Evolutionary conservation across 2,113 vertebrate genomes (phyloP), one percentile per base, ranked within the genome.

Genomic region (Nannospalax galili): DNA sequence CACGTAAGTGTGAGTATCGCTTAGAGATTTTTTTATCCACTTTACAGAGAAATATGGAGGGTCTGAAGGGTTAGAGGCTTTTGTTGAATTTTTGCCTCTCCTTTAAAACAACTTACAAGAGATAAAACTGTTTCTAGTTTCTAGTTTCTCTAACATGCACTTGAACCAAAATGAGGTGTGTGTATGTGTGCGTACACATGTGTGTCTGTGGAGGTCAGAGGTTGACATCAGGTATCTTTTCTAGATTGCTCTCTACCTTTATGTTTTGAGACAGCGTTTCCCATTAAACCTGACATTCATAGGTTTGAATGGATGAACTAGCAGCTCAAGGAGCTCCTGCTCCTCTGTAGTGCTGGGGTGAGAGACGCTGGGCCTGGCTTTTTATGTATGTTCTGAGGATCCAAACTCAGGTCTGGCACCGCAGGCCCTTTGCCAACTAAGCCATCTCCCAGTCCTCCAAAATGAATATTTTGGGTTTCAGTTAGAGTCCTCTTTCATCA

Each of bases 401-500:
- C 19, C 35, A 60, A 60, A 58, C 52, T 60, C 11, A 8, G 52
- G 6, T 24, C 12, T 58, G 6, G 48, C 48, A 52, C 48, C 6
- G 48, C 48, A 52, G 11, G 6, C 48, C 11, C 48, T 52, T 7
- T 52, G 11, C 48, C 48, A 52, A 52, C 48, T 52, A 52, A 52
- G 48, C 48, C 48, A 52, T 52, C 48, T 52, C 52, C 12, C 78
- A 60, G 5, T 58, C 52, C 78, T 12, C 26, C 52, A 79, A 92
- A 92, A 72, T 22, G 80, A 86, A 82, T 45, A 88, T 91, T 93
- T 90, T 84, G 14, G 15, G 60, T 93, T 88, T 84, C n/a, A 45
- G 14, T 94, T 92, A 52, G 91, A 82, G 42, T 91, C 19, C n/a
- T 90, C 90, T 35, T 48, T n/a, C 77, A 88, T 67, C 26, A 70